Base-by-base conservation (phyloP, 2,888 invertebrate species). In the Rhingia rostrata region DNA sequence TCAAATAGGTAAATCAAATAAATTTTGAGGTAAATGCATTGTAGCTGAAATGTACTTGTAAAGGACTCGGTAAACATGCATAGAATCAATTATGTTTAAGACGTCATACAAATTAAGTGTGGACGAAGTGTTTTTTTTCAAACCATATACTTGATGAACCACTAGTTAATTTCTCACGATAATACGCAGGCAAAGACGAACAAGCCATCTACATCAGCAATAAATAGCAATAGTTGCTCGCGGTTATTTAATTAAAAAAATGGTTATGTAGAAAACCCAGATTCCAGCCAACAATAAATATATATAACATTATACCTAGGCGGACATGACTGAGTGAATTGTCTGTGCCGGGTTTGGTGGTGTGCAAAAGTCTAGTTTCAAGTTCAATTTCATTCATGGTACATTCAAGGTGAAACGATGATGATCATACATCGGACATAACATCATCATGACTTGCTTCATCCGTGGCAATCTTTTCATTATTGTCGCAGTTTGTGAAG, bases 301-400 rank as follows among this genome's bases (percentile, higher is more conserved):
- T 32, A 51, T 32, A 49, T 22, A 43, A 37, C 32, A 33, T 63
- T 33, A 74, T 67, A 51, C 43, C 73, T 58, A 66, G 7, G 67
- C 67, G 75, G 75, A 80, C 85, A 73, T 72, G 63, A 39, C 56
- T 51, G 1, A 5, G 10, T 49, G n/a, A 22, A 22, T 2, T 22
- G 54, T 51, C 58, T 75, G 67, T 63, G 70, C 60, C 49, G 43
- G 70, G 54, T 72, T 75, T 60, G 63, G 61, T 51, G 56, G 78
- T 2, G 22, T 2, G 56, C 67, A 79, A 74, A 79, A 74, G 56
- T 84, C 73, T 74, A 74, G 74, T 79, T 84, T 84, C 83, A 84
- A 79, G 83, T 84, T 84, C 79, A 84, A 84, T 84, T 74, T 79
- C 79, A 84, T 74, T 79, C 79, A 64, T 84, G 60, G 64, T 70